Evolutionary conservation across 1,140 invertebrate genomes (phyloP).

Genomic region (Diplogasteroides magnus): DNA sequence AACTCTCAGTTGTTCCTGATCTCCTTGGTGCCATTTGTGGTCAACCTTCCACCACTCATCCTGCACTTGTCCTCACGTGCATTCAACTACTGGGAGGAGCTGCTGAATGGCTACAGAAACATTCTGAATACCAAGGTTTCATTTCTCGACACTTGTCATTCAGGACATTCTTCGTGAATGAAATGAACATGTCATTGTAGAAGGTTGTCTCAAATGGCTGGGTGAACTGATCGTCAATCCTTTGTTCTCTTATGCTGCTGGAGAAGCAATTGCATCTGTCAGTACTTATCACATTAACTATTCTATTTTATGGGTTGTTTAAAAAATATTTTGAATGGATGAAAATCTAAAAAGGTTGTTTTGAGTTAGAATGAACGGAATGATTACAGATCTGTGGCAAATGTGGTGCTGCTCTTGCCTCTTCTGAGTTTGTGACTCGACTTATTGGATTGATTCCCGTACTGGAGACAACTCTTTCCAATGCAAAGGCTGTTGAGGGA

Average conservation of each 20-base stretch:
- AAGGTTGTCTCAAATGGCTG: background rate
- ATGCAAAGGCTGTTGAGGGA: background rate
- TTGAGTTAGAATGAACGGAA: background rate
- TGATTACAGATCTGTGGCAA: background rate
- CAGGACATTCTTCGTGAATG: conserved; percentile 1
- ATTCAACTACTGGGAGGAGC: conserved; percentile 83
- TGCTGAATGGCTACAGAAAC: conserved; percentile 87
- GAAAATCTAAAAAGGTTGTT: no score
- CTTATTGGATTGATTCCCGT: background rate
- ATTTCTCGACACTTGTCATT: background rate
- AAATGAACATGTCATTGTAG: background rate
- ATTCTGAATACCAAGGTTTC: conserved; percentile 70
- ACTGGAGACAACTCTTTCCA: background rate
- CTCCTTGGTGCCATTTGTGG: conserved; percentile 82
- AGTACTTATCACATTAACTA: no score
- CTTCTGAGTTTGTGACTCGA: background rate
- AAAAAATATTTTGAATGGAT: no score
- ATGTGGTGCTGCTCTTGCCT: background rate
- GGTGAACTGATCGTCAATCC: background rate
- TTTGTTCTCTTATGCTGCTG: background rate
- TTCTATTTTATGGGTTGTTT: no score
- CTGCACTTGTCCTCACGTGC: conserved; percentile 80
- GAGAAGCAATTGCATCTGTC: background rate
- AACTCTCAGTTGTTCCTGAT: conserved; percentile 83
- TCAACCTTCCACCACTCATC: conserved; percentile 75